Evolutionary conservation across 1,140 invertebrate genomes (phyloP), one percentile per base, ranked within the genome.

Genomic region (Procambarus virginalis): DNA sequence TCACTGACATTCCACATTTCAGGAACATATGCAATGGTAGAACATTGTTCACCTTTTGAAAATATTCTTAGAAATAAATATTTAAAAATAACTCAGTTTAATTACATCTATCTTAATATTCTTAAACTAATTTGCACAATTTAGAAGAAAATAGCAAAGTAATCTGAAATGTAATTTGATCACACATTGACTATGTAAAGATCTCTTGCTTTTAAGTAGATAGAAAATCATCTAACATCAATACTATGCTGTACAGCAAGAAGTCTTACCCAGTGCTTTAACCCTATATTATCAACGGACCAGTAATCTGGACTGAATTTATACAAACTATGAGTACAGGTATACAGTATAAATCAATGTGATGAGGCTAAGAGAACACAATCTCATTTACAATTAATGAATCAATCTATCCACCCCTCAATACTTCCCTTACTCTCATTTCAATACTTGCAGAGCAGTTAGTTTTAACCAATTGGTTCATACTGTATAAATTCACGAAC

Each of bases 291-390:
- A 34, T 73, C 68, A 73, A 73, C n/a, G 5, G 68, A 73, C 68
- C 68, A 73, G 68, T 22, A 73, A 73, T 73, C 68, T 73, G 68
- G 68, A 73, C 68, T 73, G 68, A 73, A 34, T 73, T 73, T 73
- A 73, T 73, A 73, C 22, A 73, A 73, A 73, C 68, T 34, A 73
- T 73, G 68, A 73, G 68, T 73, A 73, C 34, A 4, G 34, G 22
- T 73, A 73, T 73, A 73, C n/a, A 73, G 68, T 73, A 73, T 73
- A 73, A 73, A 73, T 73, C 68, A 73, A 73, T 73, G 68, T 34
- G 22, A 34, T 34, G 68, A 22, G 68, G 68, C 68, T 73, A 68
- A 68, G 68, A 20, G n/a, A 73, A 73, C 68, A 73, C 68, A 73
- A 73, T 73, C n/a, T 73, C 68, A 73, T 34, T 73, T 34, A 34